Evolutionary conservation across 2,797 vertebrate genomes (phyloP), one percentile per base, ranked within the genome.

Genomic region (Catharus ustulatus): DNA sequence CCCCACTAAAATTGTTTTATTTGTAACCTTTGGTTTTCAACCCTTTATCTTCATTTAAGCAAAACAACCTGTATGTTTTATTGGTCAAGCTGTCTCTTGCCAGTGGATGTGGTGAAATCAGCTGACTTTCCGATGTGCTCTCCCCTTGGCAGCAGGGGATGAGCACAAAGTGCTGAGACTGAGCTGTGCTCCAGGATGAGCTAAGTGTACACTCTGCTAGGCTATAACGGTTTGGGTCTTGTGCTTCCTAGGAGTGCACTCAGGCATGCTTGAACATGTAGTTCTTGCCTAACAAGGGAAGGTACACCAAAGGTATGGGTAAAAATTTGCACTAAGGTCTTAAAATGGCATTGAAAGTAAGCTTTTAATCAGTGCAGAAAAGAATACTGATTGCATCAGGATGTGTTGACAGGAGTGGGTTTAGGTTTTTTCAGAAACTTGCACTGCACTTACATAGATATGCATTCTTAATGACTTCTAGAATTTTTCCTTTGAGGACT

Each of bases 361-460:
- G 6, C n/a, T 64, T 52, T 38, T 14, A 89, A 21, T 4, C 32
- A 45, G 18, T 23, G 34, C 22, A 59, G 19, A 75, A 84, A 79
- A 55, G 24, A 82, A 17, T 36, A 9, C 16, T 42, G 30, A 43
- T 27, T 66, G 11, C 45, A 76, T 23, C 24, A 69, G 43, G 48
- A 66, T 6, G 4, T 1, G 0, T 7, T 61, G 49, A 6, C n/a
- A 78, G 26, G 9, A 45, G 16, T 4, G 11, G 45, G 18, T 80
- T 40, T 49, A 21, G 22, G 7, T 8, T 46, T 27, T 58, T 80
- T 46, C 15, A 5, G 29, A 46, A 85, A 82, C 8, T 55, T 42
- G 4, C 17, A 11, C 26, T 89, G 23, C 13, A 68, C 3, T 71
- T 75, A 42, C 0, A 0, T 36, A 54, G 17, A 36, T 69, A 26